phyloP scores from a whole-genome alignment of 2,888 invertebrate species.

The Drosophila nr. perissopoda region DNA sequence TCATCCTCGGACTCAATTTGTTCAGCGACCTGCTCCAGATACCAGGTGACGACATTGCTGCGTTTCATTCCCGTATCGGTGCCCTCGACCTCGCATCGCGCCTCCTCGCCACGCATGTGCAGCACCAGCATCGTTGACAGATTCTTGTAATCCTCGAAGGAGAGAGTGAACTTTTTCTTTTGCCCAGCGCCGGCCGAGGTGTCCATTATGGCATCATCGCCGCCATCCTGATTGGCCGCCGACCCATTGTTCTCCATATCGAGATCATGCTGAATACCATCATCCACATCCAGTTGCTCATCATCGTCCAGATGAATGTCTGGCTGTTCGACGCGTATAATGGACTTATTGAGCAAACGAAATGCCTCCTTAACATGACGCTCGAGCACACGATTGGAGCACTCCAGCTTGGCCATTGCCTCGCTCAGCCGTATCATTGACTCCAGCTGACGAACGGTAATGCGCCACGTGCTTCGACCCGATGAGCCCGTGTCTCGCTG shows the following conservation, averaged over 20 bases:
- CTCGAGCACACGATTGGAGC: constrained; percentile 93
- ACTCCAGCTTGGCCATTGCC: constrained; percentile 98
- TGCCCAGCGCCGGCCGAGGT: constrained; percentile 73
- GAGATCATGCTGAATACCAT: constrained; percentile 86
- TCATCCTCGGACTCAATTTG: constrained; percentile 97
- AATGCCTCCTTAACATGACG: constrained; percentile 97
- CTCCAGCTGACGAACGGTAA: constrained; percentile 98
- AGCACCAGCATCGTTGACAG: constrained; percentile 96
- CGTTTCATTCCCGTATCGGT: constrained; percentile 89
- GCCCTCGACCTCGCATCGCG: constrained; percentile 88
- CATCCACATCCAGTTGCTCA: constrained; percentile 85
- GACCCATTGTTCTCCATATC: constrained; percentile 85
- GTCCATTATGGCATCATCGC: constrained; percentile 32
- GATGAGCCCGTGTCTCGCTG: constrained; percentile 91
- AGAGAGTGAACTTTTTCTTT: constrained; percentile 92
- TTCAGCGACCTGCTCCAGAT: constrained; percentile 93
- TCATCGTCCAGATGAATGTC: constrained; percentile 97
- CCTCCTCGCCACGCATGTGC: constrained; percentile 94
- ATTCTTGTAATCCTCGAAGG: constrained; percentile 97
- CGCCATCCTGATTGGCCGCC: constrained; percentile 58
- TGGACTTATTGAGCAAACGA: constrained; percentile 96
- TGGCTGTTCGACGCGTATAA: constrained; percentile 98
- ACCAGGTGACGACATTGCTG: constrained; percentile 96
- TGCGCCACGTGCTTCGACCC: constrained; percentile 94
- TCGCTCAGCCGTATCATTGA: constrained; percentile 98